These are phyloP conservation scores for Eurystomus glaucurus DNA, from an alignment of 2,797 vertebrate species.

Conservation along the genomic window DNA sequence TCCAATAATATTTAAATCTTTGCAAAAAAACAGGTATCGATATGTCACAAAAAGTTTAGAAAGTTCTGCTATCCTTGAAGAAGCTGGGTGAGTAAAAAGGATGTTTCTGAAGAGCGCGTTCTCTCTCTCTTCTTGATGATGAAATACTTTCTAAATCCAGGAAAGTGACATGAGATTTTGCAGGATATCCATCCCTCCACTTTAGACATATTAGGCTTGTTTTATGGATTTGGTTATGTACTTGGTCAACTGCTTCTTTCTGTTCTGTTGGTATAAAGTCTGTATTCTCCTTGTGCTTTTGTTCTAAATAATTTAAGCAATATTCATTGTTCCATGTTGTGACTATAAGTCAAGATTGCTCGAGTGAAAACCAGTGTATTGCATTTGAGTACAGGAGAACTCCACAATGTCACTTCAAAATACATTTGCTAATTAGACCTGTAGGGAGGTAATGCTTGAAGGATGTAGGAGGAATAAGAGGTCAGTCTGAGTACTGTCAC, in stretches of 20 bases:
- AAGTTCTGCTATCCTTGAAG: neutral
- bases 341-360: neutral
- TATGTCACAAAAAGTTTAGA: neutral
- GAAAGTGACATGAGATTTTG: neutral
- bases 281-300: neutral
- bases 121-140: neutral
- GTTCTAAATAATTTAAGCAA: slow-evolving; percentile 12
- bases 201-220: neutral
- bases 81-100: neutral
- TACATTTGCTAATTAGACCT: neutral
- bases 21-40: neutral
- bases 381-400: neutral
- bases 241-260: neutral
- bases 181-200: neutral
- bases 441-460: neutral
- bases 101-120: neutral
- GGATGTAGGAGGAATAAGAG: neutral
- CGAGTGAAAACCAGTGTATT: neutral
- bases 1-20: neutral
- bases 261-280: neutral
- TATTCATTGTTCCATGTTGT: neutral
- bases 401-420: neutral
- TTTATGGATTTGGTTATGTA: neutral
- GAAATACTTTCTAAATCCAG: neutral
- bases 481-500: neutral